Conservation (phyloP, 2,797 vertebrate species). For the Phalanger gymnotis region DNA sequence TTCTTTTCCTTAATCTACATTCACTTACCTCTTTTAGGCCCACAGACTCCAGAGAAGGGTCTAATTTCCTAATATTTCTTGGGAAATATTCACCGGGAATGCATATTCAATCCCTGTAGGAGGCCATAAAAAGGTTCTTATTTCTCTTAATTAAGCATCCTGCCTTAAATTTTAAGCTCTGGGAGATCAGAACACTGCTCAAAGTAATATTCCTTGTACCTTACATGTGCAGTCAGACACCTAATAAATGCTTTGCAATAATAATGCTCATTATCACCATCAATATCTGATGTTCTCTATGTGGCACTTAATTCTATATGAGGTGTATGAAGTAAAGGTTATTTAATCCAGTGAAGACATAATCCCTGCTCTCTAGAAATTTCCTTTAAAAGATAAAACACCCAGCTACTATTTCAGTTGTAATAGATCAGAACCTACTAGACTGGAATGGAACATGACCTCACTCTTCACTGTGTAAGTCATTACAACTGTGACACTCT, state of each 20-base stretch:
- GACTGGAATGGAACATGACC: not conserved
- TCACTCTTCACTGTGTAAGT: constrained; percentile 4
- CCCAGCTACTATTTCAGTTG: not conserved
- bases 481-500: not conserved
- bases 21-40: not conserved
- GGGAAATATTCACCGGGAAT: constrained; percentile 1
- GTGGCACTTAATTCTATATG: not conserved
- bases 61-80: not conserved
- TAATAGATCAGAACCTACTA: constrained; percentile 5
- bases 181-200: not conserved
- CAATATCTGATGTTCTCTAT: constrained; percentile 4
- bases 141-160: constrained; percentile 29
- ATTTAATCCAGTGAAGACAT: not conserved
- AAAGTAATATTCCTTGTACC: constrained; percentile 40
- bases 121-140: not conserved
- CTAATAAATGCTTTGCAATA: not conserved
- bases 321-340: not conserved
- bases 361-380: not conserved
- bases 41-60: not conserved
- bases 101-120: constrained; percentile 39
- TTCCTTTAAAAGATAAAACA: not conserved
- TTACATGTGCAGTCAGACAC: constrained; percentile 15
- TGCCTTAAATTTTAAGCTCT: not conserved
- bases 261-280: not conserved
- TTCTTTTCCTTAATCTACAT: constrained; percentile 6